Evolutionary conservation across 2,797 vertebrate species (phyloP), one percentile per base, ranked within the genome.

Genomic region (Hirundo rustica): DNA sequence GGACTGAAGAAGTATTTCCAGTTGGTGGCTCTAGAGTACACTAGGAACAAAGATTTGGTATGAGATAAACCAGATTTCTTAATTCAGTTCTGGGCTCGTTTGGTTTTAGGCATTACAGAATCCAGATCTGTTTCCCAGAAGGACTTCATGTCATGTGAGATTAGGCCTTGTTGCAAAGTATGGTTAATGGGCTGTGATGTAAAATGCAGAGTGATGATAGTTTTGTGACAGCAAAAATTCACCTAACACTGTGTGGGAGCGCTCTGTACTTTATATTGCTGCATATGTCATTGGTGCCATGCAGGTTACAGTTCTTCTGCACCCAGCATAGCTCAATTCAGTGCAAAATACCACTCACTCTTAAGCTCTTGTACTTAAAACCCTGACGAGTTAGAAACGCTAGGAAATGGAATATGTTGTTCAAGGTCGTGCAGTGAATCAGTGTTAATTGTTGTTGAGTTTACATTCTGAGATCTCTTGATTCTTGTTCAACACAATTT

Each of bases 301-400:
- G 60, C 65, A 93, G 87, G 79, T 96, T 96, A 73, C 61, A 89
- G 82, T 90, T 65, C 72, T 93, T 79, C 75, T 79, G 66, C 38
- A 62, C 36, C 26, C 53, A 81, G 26, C 29, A 3, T n/a, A 68
- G 82, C 70, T 83, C 61, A 94, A 0, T 87, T 60, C 83, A 86
- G 55, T 95, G 85, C 53, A 89, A 97, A 97, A 74, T 92, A 76
- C 42, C 34, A 32, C 47, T 26, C 42, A 40, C 29, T n/a, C 16
- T 48, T 45, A 80, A 85, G 23, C 65, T 92, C 40, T 90, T 82
- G 47, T 70, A n/a, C 22, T 87, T 71, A 21, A 34, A 53, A 68
- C 7, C 9, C 32, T 67, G 34, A 62, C 40, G 76, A 86, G 29
- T 84, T 75, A 58, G 58, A 73, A 93, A 70, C 58, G 36, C 23